Evolutionary conservation across 2,888 invertebrate genomes (phyloP), one percentile per base, ranked within the genome.

Genomic region (Platycnemis pennipes): DNA sequence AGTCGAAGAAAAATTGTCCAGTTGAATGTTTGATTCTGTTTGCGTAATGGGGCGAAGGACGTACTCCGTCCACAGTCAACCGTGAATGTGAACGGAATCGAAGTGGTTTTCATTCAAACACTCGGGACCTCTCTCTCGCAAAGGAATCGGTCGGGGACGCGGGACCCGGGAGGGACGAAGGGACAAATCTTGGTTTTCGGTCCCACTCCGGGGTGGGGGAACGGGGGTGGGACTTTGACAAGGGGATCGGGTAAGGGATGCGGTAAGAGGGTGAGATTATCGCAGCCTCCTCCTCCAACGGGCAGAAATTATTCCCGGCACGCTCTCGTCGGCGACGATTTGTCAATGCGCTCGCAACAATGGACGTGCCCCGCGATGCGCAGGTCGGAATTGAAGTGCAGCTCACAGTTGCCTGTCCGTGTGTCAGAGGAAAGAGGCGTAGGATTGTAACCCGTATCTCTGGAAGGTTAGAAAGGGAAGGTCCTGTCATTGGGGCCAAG

Each of bases 291-390:
- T 13, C 77, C 49, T 49, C 49, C 26, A 5, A 16, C 11, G 37
- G 53, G 56, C 63, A 42, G 91, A 69, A 91, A 91, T 91, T 91
- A 91, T 91, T 91, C 91, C n/a, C 42, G 16, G n/a, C 91, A 91
- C 91, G 91, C 91, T 63, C 63, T 63, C 63, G 8, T 42, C 44
- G 91, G 44, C 69, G 63, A 91, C 91, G 63, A 91, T 91, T 91
- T 91, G 91, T 91, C 91, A 91, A 63, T 91, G 63, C 63, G 91
- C 44, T 26, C 63, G 63, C 91, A 44, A 91, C 91, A 91, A 91
- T 91, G 91, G 91, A 69, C 91, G 91, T 91, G 91, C 69, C 56
- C 56, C 63, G 44, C 63, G 91, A 56, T 63, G 91, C 26, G 91
- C 63, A 46, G 46, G 26, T 44, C 87, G 26, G 91, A 91, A 91